Base-by-base conservation (phyloP, 2,113 vertebrate genomes). In the Passer montanus region DNA sequence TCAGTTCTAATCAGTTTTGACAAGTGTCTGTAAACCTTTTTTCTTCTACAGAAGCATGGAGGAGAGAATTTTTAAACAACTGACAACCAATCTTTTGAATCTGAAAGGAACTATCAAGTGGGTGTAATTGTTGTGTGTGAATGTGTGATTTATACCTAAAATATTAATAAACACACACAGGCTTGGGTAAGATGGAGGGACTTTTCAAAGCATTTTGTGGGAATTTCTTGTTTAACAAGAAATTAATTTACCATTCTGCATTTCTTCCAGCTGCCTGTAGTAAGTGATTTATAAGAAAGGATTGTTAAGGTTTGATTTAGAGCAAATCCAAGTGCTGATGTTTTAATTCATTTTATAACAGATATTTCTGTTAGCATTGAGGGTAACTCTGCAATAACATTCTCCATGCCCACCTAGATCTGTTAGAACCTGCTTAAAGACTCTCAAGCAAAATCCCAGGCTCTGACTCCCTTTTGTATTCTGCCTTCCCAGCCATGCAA, bases 221-320 rank as follows among this genome's bases (percentile, higher is more conserved):
- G 10, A 41, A 56, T 58, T 78, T 43, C 46, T 74, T 24, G 24
- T 58, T 79, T 75, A 93, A 58, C 84, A 96, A 85, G 91, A 91
- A 97, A 94, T 96, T 94, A 6, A 92, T 96, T 97, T 95, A 76
- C 73, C 50, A 31, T 66, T 95, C 89, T 93, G 79, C 62, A 64
- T n/a, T 96, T 96, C 83, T 96, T 91, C 62, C 87, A 59, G 64
- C 35, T 90, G 77, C 78, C 90, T 95, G 66, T 53, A 80, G 43
- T 37, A 64, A 72, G 87, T 96, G 96, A 97, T 96, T 97, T 97
- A 95, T 78, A 77, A 70, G 94, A 84, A 79, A 59, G 12, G 30
- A 37, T 91, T 88, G 94, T 93, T 92, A 83, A 41, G 47, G 78
- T 83, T 97, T 98, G 97, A 97, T 97, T 98, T 97, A 97, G 52